phyloP scores from a whole-genome alignment of 2,113 vertebrate genomes.

The Dicentrarchus labrax region DNA sequence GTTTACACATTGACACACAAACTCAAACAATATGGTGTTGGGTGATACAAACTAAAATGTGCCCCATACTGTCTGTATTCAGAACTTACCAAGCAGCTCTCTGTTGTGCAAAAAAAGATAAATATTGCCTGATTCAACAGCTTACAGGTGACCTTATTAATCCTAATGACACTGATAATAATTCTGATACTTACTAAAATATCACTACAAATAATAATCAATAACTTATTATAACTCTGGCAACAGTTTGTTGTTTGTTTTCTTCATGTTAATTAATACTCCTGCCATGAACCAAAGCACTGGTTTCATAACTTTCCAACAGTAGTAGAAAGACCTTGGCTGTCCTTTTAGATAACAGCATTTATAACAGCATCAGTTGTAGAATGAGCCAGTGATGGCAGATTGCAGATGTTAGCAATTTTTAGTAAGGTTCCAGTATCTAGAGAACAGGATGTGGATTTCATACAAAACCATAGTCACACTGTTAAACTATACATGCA shows the following conservation, averaged over 20 bases:
- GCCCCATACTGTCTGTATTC: too few species aligned
- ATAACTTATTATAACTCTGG: not conserved
- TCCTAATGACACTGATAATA: not conserved
- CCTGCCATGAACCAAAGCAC: not conserved
- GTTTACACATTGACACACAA: too few species aligned
- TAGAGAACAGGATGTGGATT: slow-evolving; percentile 19
- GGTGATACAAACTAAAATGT: not conserved
- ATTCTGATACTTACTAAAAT: not conserved
- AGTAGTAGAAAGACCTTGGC: not conserved
- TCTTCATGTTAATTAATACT: not conserved
- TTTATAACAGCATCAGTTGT: not conserved
- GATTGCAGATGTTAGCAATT: not conserved
- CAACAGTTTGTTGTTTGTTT: not conserved
- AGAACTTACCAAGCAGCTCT: not conserved
- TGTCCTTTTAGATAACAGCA: not conserved
- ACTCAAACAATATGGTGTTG: not conserved
- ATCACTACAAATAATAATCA: not conserved
- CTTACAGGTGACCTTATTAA: not conserved
- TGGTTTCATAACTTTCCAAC: not conserved
- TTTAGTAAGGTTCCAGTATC: not conserved
- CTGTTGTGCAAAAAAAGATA: not conserved
- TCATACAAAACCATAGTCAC: slow-evolving; percentile 1
- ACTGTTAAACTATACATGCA: not conserved
- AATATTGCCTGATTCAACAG: not conserved
- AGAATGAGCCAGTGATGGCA: not conserved